These are phyloP conservation scores for Heteromormyrus szaboi DNA, from an alignment of 2,797 vertebrate genomes.

Conservation along the genomic window DNA sequence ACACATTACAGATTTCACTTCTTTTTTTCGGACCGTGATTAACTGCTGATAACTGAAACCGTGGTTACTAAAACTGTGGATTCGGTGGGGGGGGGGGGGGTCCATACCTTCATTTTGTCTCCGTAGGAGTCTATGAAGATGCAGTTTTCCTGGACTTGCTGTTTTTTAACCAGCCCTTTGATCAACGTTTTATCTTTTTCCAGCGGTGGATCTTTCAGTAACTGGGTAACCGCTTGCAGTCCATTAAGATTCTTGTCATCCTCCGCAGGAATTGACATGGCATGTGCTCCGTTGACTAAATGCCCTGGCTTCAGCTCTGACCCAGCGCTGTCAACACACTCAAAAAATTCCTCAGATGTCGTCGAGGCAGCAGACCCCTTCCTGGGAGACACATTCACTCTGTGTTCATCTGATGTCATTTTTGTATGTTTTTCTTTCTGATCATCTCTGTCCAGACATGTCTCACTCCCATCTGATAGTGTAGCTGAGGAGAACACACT, in stretches of 20 bases:
- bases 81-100: background rate
- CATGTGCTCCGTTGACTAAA: background rate
- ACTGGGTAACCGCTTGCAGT: background rate
- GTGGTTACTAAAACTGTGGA: background rate
- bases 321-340: background rate
- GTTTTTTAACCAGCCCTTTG: background rate
- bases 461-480: background rate
- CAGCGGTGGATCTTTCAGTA: background rate
- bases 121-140: background rate
- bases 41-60: background rate
- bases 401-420: background rate
- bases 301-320: background rate
- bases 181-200: background rate
- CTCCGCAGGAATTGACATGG: background rate
- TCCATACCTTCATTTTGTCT: background rate
- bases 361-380: background rate
- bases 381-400: background rate
- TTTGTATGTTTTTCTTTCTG: background rate
- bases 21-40: background rate
- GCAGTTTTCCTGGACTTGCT: background rate
- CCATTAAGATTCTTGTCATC: background rate
- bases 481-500: background rate
- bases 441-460: background rate
- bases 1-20: background rate
- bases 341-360: conserved; percentile 8